These are phyloP conservation scores for Diaperis boleti DNA, from an alignment of 2,888 invertebrate genomes.

Conservation along the genomic window DNA sequence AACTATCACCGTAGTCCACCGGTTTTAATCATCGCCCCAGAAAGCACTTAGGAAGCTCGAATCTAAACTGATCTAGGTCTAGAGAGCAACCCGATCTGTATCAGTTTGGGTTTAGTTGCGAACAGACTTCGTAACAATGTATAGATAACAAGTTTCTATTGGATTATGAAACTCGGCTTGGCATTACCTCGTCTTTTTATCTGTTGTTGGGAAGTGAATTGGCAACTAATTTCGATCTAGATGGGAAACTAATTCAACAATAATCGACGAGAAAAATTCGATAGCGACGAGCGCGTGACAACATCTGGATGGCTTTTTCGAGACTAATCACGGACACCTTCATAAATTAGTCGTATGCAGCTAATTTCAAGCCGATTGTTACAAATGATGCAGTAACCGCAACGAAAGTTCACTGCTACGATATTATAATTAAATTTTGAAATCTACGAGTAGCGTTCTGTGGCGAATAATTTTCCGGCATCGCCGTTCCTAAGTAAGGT, in stretches of 20 bases:
- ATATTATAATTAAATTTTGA: conserved; percentile 22
- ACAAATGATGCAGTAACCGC: conserved; percentile 4
- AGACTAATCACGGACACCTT: too few species aligned
- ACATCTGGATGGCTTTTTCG: background rate
- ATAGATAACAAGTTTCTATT: conserved; percentile 38
- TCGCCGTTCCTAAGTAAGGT: conserved; percentile 22
- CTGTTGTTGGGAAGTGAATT: conserved; percentile 13
- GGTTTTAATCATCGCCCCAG: background rate
- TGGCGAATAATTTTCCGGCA: conserved; percentile 10
- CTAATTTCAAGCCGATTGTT: background rate
- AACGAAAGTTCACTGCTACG: conserved; percentile 4
- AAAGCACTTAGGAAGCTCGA: background rate
- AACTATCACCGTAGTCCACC: background rate
- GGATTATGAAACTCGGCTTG: conserved; percentile 30
- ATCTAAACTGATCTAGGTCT: conserved; percentile 23
- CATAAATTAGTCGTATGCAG: too few species aligned
- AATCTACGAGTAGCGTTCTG: conserved; percentile 23
- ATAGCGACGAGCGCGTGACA: background rate
- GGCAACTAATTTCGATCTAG: conserved; percentile 14
- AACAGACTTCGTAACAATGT: conserved; percentile 34
- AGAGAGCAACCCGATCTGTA: conserved; percentile 33
- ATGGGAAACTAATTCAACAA: background rate
- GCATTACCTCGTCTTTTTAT: conserved; percentile 31
- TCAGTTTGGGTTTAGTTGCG: conserved; percentile 35
- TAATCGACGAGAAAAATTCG: too few species aligned